Percentiles rank a stretch among this genome's conserved stretches.
phyloP scores from a whole-genome alignment of 64 coral and sea anemone species.

The Stylophora pistillata region DNA sequence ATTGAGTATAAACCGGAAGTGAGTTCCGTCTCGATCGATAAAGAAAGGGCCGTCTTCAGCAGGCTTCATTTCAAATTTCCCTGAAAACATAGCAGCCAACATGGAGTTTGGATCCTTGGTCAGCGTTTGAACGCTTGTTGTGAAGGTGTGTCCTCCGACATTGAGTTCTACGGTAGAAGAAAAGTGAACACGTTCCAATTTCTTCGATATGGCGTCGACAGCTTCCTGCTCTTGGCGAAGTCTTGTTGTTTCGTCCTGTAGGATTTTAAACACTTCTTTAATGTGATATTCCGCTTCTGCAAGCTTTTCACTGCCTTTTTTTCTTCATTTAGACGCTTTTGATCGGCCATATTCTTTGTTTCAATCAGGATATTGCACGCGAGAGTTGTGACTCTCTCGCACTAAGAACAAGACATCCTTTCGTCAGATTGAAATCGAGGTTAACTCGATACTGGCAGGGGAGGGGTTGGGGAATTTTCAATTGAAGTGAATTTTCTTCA shows the following conservation, averaged over 20 bases:
- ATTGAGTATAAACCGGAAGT: neutral
- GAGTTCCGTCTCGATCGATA: neutral
- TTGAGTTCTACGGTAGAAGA: conserved; percentile 23
- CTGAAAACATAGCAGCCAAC: neutral
- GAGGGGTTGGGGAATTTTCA: too few species aligned
- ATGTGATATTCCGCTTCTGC: conserved; percentile 14
- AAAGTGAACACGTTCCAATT: conserved; percentile 38
- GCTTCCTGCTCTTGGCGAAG: conserved; percentile 41
- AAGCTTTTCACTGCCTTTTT: neutral
- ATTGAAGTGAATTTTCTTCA: too few species aligned
- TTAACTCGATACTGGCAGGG: too few species aligned
- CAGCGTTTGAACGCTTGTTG: conserved; percentile 30
- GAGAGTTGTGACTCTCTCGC: too few species aligned
- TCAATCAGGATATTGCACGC: too few species aligned
- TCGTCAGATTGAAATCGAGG: too few species aligned
- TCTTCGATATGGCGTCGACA: conserved; percentile 37
- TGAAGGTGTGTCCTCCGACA: conserved; percentile 37
- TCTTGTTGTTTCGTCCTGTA: conserved; percentile 11
- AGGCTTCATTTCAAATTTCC: neutral
- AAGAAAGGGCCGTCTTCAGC: neutral
- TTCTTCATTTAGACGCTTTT: neutral
- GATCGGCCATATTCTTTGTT: too few species aligned
- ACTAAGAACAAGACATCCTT: too few species aligned
- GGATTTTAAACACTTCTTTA: conserved; percentile 17
- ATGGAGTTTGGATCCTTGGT: conserved; percentile 14